phyloP scores from a whole-genome alignment of 2,113 vertebrate genomes.

The Nothoprocta pentlandii region DNA sequence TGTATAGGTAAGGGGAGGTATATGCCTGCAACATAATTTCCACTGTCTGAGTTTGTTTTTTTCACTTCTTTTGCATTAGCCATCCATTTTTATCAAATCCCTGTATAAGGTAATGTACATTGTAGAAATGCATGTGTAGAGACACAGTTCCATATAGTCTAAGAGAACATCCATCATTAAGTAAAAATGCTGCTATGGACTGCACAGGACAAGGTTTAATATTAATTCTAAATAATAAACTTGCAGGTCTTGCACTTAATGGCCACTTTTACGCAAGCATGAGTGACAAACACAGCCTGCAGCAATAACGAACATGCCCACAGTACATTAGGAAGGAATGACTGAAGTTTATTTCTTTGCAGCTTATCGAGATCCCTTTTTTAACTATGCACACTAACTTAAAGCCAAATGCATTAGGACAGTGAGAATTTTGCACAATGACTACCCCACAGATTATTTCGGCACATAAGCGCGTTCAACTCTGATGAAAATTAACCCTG shows the following conservation, averaged over 20 bases:
- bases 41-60: not conserved
- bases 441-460: not conserved
- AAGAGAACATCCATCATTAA: not conserved
- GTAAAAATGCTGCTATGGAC: not conserved
- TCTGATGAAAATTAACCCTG: slow-evolving; percentile 52
- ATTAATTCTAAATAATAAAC: not conserved
- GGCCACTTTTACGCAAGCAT: not conserved
- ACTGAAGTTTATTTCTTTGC: not conserved
- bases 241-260: not conserved
- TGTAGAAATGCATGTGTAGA: not conserved
- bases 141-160: not conserved
- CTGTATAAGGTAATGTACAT: not conserved
- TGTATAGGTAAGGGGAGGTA: not conserved
- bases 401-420: not conserved
- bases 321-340: not conserved
- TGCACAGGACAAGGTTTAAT: not conserved
- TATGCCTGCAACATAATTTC: not conserved
- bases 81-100: not conserved
- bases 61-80: not conserved
- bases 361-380: not conserved
- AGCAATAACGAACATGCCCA: not conserved
- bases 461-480: not conserved
- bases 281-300: not conserved
- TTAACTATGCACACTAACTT: not conserved
- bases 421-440: not conserved